A percentile compares a stretch with the other conserved stretches of the same genome.
Evolutionary conservation across 2,113 vertebrate species (phyloP).

Genomic region (Rhinolophus ferrumequinum): DNA sequence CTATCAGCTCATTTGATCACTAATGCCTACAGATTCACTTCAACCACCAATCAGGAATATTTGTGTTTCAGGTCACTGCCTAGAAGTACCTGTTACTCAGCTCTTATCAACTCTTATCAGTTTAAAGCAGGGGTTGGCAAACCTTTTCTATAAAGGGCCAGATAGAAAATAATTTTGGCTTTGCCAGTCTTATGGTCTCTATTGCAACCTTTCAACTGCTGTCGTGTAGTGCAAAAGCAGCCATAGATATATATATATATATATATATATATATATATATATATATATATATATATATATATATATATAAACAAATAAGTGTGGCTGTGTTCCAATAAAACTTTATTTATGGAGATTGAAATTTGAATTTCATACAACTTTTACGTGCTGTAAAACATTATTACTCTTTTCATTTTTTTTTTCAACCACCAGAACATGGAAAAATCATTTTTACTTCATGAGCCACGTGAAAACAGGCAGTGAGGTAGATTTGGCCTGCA

Average conservation of each 20-base stretch:
- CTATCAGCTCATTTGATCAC: background rate
- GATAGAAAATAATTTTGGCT: background rate
- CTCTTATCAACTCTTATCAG: background rate
- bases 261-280: background rate
- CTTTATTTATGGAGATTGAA: constrained; percentile 37
- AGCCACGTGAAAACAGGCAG: background rate
- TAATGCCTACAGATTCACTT: background rate
- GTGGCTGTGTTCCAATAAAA: background rate
- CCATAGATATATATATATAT: background rate
- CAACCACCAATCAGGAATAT: background rate
- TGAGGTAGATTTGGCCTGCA: background rate
- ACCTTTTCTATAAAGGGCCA: background rate
- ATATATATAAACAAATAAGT: background rate
- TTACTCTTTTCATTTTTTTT: background rate
- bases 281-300: background rate
- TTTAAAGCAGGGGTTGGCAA: background rate
- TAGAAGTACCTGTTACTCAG: background rate
- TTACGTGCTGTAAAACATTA: background rate
- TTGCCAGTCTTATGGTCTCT: background rate
- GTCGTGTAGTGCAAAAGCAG: background rate
- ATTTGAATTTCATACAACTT: constrained; percentile 43
- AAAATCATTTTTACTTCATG: background rate
- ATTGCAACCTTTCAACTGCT: background rate
- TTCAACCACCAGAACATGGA: constrained; percentile 1
- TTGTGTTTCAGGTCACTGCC: background rate